Base-by-base conservation (phyloP, 2,113 vertebrate genomes). In the Caranx ignobilis region DNA sequence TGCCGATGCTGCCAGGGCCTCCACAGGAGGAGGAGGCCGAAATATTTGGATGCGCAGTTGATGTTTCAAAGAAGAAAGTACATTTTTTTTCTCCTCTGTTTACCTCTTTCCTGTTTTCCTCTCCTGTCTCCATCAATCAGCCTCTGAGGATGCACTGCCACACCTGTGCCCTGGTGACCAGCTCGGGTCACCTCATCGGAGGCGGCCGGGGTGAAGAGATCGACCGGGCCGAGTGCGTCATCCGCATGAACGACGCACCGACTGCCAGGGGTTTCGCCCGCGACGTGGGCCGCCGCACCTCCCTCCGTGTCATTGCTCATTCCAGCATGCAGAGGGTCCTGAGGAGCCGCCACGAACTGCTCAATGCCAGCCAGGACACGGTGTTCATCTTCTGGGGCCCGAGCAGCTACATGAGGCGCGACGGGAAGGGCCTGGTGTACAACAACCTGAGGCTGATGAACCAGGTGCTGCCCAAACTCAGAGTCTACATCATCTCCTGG, bases 321-420 rank as follows among this genome's bases (percentile, higher is more conserved):
- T 99, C 97, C 92, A 99, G 98, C 89, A 97, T 99, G 81, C 97
- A 99, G 95, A 93, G 97, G 57, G 97, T 98, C 32, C 86, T 98
- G 70, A 93, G 96, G 6, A 96, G 95, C 19, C 97, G 97, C 78
- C 95, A 97, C 0, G 96, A 99, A 92, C 96, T 99, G 83, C 93
- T 99, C 55, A 98, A 99, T 8, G 95, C 94, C 91, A 99, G 96
- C 93, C 96, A 97, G 8, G 97, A 98, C 59, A 95, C 97, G 0
- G 96, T 97, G 65, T 99, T 99, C 93, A 96, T 99, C 93, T 99
- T 99, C 96, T 99, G 98, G 98, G 98, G 98, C 4, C 98, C 98
- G n/a, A 97, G 97, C 95, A 97, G 91, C 94, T 98, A 98, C 93
- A 99, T 99, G 98, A 93, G 97, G 82, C 94, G 96, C 3, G 98